Base-by-base conservation (phyloP, 2,797 vertebrate genomes). In the Chiloscyllium punctatum region DNA sequence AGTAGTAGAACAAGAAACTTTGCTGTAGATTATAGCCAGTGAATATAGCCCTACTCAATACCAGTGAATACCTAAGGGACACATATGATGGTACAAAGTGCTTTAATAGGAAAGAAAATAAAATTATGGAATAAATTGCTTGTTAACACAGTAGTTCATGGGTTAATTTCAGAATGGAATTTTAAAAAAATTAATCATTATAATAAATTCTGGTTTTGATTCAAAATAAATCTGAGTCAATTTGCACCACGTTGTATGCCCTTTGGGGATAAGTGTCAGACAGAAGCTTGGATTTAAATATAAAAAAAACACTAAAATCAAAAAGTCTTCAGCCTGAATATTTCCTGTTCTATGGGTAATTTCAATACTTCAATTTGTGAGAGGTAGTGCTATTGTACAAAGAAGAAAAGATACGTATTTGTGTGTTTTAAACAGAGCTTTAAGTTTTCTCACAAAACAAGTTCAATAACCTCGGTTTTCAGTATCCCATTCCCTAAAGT, bases 391-490 rank as follows among this genome's bases (percentile, higher is more conserved):
- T 30, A 30, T 30, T 33, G 51, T 30, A 62, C 53, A 90, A 0
- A 33, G 8, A 11, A 62, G 27, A 57, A 27, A 2, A 62, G 53
- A 62, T 90, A 66, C 4, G 1, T 30, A 18, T 21, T 37, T 42
- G 15, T 82, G 68, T n/a, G 42, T 5, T 69, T 27, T 11, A 25
- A 4, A 25, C 7, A 23, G 33, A 94, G n/a, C 2, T 94, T 71
- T 42, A 3, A 69, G 30, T 92, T 94, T 74, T 37, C 37, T 27
- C 48, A 71, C 42, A 51, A 15, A 68, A 69, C 33, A 68, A 94
- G 91, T 94, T 94, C 91, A 91, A 66, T 51, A 53, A 94, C 15
- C 62, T 53, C 15, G 18, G 94, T 74, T 94, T 94, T 53, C 42
- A 91, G 62, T 92, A 68, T 37, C 62, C 62, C 16, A 48, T 92